Percentiles rank a stretch among this genome's conserved stretches.
Evolutionary conservation across 2,888 invertebrate species (phyloP).

Genomic region (Chymomyza fuscimana): DNA sequence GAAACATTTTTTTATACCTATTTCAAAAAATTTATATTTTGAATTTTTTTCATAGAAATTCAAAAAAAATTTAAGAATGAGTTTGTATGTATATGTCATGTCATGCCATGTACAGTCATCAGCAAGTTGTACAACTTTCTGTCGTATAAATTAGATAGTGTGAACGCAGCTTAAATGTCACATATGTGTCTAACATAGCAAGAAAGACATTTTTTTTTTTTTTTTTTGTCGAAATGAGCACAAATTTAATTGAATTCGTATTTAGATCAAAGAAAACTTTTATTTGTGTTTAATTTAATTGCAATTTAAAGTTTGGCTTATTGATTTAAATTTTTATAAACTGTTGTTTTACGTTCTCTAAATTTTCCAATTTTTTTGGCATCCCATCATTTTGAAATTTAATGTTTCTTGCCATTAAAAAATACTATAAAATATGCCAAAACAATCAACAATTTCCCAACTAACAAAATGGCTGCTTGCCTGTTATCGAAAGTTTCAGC

Average conservation of each 20-base stretch:
- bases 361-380: not conserved
- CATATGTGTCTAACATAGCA: not conserved
- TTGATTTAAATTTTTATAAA: not conserved
- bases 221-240: not conserved
- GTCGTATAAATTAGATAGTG: not conserved
- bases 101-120: too few relatives aligned
- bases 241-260: slow-evolving; percentile 8
- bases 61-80: too few relatives aligned
- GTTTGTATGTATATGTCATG: too few relatives aligned
- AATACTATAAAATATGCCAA: not conserved
- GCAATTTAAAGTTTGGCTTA: not conserved
- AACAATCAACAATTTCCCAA: not conserved
- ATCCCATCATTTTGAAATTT: not conserved
- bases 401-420: not conserved
- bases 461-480: not conserved
- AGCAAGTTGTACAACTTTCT: too few relatives aligned
- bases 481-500: not conserved
- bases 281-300: not conserved
- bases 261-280: slow-evolving; percentile 3
- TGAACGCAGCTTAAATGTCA: slow-evolving; percentile 8
- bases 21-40: too few relatives aligned
- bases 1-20: too few relatives aligned
- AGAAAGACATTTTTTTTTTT: not conserved
- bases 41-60: too few relatives aligned
- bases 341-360: not conserved